Evolutionary conservation across 2,888 invertebrate genomes (phyloP).

Genomic region (Aphidius colemani): DNA sequence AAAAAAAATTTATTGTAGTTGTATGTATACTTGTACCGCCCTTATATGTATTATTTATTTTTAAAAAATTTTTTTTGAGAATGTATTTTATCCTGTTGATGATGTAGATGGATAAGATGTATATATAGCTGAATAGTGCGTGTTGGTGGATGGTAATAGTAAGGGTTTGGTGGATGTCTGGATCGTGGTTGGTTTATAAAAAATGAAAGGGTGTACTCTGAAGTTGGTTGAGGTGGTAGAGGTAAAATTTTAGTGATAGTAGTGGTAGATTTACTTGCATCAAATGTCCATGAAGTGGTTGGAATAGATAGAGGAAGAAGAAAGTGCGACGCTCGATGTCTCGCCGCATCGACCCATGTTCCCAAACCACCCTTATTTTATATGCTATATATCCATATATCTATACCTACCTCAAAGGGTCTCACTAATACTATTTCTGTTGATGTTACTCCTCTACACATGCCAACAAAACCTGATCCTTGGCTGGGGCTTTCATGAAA

Average conservation of each 20-base stretch:
- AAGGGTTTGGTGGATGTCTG: slow-evolving; percentile 11
- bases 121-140: neutral
- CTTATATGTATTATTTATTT: too few relatives aligned
- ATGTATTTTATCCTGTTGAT: slow-evolving; percentile 15
- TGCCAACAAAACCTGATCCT: too few relatives aligned
- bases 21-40: too few relatives aligned
- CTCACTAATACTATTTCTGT: too few relatives aligned
- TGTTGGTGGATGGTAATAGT: slow-evolving; percentile 1
- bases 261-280: slow-evolving; percentile 38
- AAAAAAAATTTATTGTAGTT: too few relatives aligned
- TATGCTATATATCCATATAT: neutral
- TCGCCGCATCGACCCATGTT: slow-evolving; percentile 59
- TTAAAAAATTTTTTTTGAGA: too few relatives aligned
- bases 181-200: neutral
- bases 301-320: slow-evolving; percentile 36
- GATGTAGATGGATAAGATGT: slow-evolving; percentile 15
- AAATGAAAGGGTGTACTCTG: slow-evolving; percentile 15
- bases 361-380: slow-evolving; percentile 33
- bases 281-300: slow-evolving; percentile 24
- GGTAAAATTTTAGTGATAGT: slow-evolving; percentile 15
- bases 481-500: too few relatives aligned
- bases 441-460: too few relatives aligned
- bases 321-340: slow-evolving; percentile 59
- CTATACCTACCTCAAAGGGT: too few relatives aligned
- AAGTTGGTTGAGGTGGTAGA: slow-evolving; percentile 6